Conservation (phyloP, 2,113 vertebrate species). For the Pyrgilauda ruficollis region DNA sequence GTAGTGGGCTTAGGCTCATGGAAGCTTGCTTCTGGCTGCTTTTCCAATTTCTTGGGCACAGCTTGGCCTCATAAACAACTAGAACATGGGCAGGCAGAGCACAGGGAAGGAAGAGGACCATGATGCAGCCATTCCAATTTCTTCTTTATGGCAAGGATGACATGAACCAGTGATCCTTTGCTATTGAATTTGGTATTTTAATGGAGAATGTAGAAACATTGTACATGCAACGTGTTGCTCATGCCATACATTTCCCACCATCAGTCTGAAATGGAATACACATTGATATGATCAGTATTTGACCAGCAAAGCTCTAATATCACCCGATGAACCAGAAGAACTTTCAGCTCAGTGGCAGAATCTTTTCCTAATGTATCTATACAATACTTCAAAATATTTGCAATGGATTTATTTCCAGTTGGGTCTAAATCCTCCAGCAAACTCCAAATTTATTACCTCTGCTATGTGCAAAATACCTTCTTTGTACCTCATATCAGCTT, state of each 20-base stretch:
- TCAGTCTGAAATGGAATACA: background rate
- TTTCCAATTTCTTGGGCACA: background rate
- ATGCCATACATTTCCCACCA: background rate
- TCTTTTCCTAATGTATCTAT: conserved; percentile 2
- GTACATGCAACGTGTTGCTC: background rate
- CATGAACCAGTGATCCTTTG: background rate
- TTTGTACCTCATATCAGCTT: conserved; percentile 36
- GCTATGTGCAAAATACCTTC: background rate
- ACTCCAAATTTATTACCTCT: conserved; percentile 49
- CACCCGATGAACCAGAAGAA: background rate
- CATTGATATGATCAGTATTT: background rate
- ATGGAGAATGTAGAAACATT: background rate
- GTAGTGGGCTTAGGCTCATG: background rate
- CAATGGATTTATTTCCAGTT: conserved; percentile 24
- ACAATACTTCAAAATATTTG: conserved; percentile 25
- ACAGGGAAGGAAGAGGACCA: fast-evolving
- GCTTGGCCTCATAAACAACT: background rate
- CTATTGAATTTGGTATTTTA: background rate
- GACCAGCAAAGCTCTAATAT: background rate
- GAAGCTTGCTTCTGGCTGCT: background rate
- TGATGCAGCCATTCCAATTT: background rate
- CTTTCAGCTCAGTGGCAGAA: background rate
- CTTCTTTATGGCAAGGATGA: background rate
- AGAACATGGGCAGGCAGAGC: background rate
- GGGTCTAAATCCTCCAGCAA: conserved; percentile 9